Evolutionary conservation across 1,140 invertebrate species (phyloP).

Genomic region (Drosophila sturtevanti): DNA sequence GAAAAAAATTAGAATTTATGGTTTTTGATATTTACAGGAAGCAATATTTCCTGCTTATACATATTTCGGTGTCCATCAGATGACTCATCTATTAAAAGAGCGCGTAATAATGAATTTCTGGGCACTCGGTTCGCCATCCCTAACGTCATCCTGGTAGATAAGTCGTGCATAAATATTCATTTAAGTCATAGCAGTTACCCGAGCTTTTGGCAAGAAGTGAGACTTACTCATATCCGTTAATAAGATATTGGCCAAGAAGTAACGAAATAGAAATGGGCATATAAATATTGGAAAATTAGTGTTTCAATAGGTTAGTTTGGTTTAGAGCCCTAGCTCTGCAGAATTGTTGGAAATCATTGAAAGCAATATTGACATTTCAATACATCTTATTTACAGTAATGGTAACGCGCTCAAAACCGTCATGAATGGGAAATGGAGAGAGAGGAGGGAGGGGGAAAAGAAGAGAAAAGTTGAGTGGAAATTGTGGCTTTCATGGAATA

Average conservation of each 20-base stretch:
- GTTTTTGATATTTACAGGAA: too few species aligned
- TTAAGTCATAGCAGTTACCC: too few species aligned
- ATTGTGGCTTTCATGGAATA: conserved; percentile 60
- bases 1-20: too few species aligned
- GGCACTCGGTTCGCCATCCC: too few species aligned
- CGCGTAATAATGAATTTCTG: too few species aligned
- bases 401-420: conserved; percentile 27
- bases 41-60: too few species aligned
- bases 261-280: conserved; percentile 11
- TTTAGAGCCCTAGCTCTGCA: conserved; percentile 36
- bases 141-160: too few species aligned
- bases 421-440: too few species aligned
- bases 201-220: too few species aligned
- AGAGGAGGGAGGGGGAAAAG: neutral
- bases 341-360: conserved; percentile 56
- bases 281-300: neutral
- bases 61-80: too few species aligned
- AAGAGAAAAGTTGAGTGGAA: conserved; percentile 13
- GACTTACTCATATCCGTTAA: neutral
- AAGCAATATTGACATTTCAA: conserved; percentile 76
- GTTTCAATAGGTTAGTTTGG: conserved; percentile 45
- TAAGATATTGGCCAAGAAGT: neutral
- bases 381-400: conserved; percentile 74
- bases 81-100: too few species aligned
- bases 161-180: too few species aligned